Conservation (phyloP, 1,140 invertebrate species). For the Tachypleus tridentatus region DNA sequence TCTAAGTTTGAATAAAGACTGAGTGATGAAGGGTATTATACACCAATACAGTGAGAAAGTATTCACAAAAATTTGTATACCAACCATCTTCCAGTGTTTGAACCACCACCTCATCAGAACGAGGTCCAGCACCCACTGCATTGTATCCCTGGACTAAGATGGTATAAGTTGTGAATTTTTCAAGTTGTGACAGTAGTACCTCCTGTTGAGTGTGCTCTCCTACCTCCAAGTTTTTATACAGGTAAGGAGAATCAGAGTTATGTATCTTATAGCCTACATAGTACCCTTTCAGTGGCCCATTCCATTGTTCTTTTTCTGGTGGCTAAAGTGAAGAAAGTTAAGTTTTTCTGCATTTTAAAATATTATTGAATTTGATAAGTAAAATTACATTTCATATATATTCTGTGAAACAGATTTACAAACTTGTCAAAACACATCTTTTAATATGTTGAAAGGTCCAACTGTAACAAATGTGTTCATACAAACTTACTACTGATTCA, state of each 20-base stretch:
- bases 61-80: too few species aligned
- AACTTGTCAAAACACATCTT: too few species aligned
- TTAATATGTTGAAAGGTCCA: too few species aligned
- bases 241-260: slow-evolving; percentile 43
- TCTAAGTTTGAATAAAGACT: too few species aligned
- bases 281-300: slow-evolving; percentile 59
- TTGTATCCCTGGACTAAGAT: slow-evolving; percentile 41
- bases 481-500: too few species aligned
- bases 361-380: too few species aligned
- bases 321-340: slow-evolving; percentile 35
- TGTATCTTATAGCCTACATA: slow-evolving; percentile 43
- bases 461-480: too few species aligned
- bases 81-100: slow-evolving; percentile 26
- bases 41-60: too few species aligned
- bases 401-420: too few species aligned
- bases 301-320: slow-evolving; percentile 65
- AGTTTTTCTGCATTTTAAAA: too few species aligned
- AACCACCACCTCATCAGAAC: slow-evolving; percentile 31
- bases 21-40: too few species aligned
- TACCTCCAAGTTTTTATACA: slow-evolving; percentile 86
- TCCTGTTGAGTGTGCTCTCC: slow-evolving; percentile 41
- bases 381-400: too few species aligned
- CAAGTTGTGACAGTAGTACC: slow-evolving; percentile 13
- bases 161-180: slow-evolving; percentile 35
- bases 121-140: slow-evolving; percentile 34